Base-by-base conservation (phyloP, 1,140 invertebrate species). In the Protaetia brevitarsis region DNA sequence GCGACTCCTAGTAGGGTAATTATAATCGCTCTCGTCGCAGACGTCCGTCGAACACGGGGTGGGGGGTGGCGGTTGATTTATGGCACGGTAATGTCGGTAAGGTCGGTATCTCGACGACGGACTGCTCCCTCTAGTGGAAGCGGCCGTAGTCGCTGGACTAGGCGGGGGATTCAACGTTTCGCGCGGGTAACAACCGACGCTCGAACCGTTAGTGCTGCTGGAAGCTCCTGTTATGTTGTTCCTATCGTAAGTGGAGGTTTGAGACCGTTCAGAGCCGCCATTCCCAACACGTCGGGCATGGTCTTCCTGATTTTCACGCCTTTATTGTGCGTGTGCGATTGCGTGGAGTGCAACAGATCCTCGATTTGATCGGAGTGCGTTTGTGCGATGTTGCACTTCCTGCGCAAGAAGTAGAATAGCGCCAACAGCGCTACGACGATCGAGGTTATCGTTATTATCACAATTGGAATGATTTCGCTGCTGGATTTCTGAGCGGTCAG, bases 31-130 rank as follows among this genome's bases (percentile, higher is more conserved):
- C 72, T 96, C 94, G 73, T 95, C 92, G 77, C 91, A 95, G 8
- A 96, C 91, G 77, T 97, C 95, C 2, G 95, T 97, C 69, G 92
- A 94, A 77, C 94, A 96, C 0, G 95, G 95, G 5, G 95, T 97
- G 2, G 94, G 94, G 1, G 94, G 94, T 13, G 95, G 95, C 1
- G 93, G 93, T 70, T 91, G 87, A 81, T 94, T 92, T 27, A 88
- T 87, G 16, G 85, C 86, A 68, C 89, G 86, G 76, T 94, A 92
- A 74, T 89, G 87, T 21, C 89, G 82, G 77, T 92, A 91, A 0
- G 89, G 87, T 37, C 87, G 84, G 61, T 83, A 83, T 21, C 82
- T 75, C 10, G 83, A 83, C 1, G 81, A 80, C 16, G 87, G 86
- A 28, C 84, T 86, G 64, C 81, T 83, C 2, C 79, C 63, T 71